phyloP scores from a whole-genome alignment of 2,113 vertebrate species.

The Dipodomys merriami region DNA sequence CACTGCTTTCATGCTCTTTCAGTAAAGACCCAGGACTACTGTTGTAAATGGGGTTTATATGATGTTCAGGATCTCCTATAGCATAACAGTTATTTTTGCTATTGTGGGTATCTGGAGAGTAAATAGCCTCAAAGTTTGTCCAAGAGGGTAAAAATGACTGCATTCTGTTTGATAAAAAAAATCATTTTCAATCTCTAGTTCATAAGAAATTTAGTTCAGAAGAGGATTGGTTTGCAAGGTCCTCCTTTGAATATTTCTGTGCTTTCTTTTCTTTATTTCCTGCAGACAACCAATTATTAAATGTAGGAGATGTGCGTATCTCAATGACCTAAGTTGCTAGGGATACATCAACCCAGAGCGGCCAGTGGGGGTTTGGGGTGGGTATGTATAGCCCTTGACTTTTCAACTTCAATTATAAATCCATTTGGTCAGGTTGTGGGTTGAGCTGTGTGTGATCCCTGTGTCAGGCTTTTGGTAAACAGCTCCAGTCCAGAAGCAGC shows the following conservation, averaged over 20 bases:
- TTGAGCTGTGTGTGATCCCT: neutral
- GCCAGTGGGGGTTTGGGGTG: neutral
- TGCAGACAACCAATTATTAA: slow-evolving; percentile 19
- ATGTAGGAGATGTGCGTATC: neutral
- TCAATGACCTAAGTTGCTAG: slow-evolving; percentile 33
- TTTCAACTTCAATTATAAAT: slow-evolving; percentile 47
- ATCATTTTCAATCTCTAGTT: slow-evolving; percentile 39
- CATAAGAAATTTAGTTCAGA: slow-evolving; percentile 34
- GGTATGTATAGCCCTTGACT: neutral
- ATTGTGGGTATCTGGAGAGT: neutral
- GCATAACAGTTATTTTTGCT: neutral
- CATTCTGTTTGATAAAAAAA: slow-evolving; percentile 47
- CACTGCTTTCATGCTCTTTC: slow-evolving; percentile 5
- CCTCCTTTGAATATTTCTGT: neutral
- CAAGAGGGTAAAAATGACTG: neutral
- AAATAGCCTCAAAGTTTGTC: neutral
- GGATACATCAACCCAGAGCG: slow-evolving; percentile 1
- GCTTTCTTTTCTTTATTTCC: slow-evolving; percentile 9
- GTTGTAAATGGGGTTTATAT: neutral
- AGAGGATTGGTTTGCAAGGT: neutral
- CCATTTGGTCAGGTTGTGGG: slow-evolving; percentile 16
- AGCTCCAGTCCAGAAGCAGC: neutral
- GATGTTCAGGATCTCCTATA: neutral
- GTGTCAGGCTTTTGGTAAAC: slow-evolving; percentile 42
- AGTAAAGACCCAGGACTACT: neutral